Conservation (phyloP, 2,797 vertebrate genomes). For the Dendrocincla fuliginosa region DNA sequence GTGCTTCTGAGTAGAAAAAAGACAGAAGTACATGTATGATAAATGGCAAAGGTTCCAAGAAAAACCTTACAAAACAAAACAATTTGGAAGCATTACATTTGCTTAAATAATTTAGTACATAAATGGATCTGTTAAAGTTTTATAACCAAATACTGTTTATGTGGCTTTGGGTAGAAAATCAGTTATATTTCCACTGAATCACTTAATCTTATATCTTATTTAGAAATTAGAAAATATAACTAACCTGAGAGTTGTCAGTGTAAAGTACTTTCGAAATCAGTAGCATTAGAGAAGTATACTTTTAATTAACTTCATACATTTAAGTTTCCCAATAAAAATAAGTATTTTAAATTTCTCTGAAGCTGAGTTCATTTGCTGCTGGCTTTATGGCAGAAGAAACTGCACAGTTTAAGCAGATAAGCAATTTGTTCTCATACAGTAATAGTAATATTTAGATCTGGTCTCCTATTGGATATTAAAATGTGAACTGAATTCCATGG, state of each 20-base stretch:
- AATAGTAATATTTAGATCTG: background rate
- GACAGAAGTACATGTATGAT: conserved; percentile 85
- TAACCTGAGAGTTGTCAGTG: background rate
- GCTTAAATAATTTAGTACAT: conserved; percentile 88
- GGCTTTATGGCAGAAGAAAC: background rate
- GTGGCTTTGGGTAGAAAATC: conserved; percentile 54
- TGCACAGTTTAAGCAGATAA: background rate
- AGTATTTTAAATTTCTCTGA: conserved; percentile 6
- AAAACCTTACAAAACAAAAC: conserved; percentile 84
- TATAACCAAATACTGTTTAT: conserved; percentile 86
- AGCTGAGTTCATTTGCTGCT: background rate
- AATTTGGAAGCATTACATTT: conserved; percentile 83
- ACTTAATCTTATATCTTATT: conserved; percentile 63
- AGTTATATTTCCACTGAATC: conserved; percentile 54
- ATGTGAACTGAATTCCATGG: background rate
- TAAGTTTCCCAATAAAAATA: conserved; percentile 2
- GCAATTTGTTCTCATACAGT: background rate
- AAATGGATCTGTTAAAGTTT: conserved; percentile 87
- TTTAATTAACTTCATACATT: background rate
- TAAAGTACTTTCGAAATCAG: conserved; percentile 39
- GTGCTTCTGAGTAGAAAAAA: conserved; percentile 87
- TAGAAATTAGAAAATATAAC: conserved; percentile 64
- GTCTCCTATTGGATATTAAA: background rate
- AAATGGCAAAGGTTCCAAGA: conserved; percentile 83
- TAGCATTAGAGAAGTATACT: conserved; percentile 21